Evolutionary conservation across 2,797 vertebrate species (phyloP).

Genomic region (Sparidentex hasta): DNA sequence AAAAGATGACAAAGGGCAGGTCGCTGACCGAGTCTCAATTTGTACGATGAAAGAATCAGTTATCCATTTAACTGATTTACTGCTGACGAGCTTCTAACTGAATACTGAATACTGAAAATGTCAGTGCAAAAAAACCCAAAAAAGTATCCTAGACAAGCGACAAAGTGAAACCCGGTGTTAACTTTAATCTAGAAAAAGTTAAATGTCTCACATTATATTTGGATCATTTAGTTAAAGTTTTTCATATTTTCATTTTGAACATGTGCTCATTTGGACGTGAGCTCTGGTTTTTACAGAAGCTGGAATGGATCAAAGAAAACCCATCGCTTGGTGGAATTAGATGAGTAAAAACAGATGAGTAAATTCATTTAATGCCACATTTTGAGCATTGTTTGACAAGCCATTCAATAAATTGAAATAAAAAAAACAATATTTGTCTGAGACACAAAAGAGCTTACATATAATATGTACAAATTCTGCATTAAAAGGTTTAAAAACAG

Average conservation of each 20-base stretch:
- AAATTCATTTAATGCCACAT: not conserved
- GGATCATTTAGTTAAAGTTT: not conserved
- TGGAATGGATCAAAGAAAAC: slow-evolving; percentile 1
- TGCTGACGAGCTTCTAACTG: not conserved
- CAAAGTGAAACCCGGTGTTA: not conserved
- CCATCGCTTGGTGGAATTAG: not conserved
- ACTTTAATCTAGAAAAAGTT: not conserved
- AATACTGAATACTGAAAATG: not conserved
- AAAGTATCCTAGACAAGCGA: not conserved
- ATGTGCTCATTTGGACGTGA: no score
- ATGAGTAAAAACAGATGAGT: not conserved
- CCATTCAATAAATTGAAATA: not conserved
- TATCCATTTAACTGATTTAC: not conserved
- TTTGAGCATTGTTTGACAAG: not conserved
- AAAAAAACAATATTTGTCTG: not conserved
- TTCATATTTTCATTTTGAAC: not conserved
- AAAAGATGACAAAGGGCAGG: not conserved
- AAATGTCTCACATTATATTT: not conserved
- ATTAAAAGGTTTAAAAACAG: no score
- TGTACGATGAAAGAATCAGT: not conserved
- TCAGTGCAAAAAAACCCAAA: no score
- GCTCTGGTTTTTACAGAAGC: not conserved
- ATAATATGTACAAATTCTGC: no score
- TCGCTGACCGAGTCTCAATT: not conserved
- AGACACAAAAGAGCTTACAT: not conserved